Conservation (phyloP, 2,888 invertebrate species). For the Crepidodera aurea region DNA sequence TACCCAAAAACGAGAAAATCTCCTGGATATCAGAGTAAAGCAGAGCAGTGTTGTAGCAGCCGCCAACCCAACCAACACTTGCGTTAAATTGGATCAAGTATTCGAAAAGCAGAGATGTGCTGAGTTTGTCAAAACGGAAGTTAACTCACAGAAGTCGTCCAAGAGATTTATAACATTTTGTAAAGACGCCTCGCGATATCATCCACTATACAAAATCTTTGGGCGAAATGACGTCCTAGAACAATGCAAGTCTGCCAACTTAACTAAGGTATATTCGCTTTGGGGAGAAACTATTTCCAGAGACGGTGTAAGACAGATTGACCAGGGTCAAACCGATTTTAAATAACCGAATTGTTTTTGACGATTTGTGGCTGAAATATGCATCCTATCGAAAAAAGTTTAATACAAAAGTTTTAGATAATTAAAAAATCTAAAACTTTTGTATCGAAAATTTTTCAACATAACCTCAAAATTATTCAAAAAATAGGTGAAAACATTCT, state of each 20-base stretch:
- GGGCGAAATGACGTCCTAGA: slow-evolving; percentile 52
- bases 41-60: background rate
- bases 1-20: slow-evolving; percentile 12
- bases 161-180: slow-evolving; percentile 60
- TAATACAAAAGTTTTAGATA: too few relatives aligned
- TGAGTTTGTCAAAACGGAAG: slow-evolving; percentile 60
- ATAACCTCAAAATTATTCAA: too few relatives aligned
- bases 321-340: too few relatives aligned
- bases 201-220: slow-evolving; percentile 61
- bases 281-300: background rate
- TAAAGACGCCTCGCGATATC: slow-evolving; percentile 50
- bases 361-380: too few relatives aligned
- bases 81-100: slow-evolving; percentile 57
- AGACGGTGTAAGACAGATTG: slow-evolving; percentile 28
- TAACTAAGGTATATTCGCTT: slow-evolving; percentile 55
- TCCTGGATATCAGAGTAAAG: slow-evolving; percentile 5
- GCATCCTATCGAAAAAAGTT: too few relatives aligned
- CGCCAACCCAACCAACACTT: slow-evolving; percentile 31
- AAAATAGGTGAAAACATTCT: too few relatives aligned
- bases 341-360: too few relatives aligned
- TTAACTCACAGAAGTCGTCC: slow-evolving; percentile 54
- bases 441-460: too few relatives aligned
- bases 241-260: slow-evolving; percentile 58
- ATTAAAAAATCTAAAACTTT: too few relatives aligned
- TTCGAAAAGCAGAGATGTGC: slow-evolving; percentile 56